These are phyloP conservation scores for Barypeithes pellucidus DNA, from an alignment of 2,888 invertebrate genomes.

Conservation along the genomic window DNA sequence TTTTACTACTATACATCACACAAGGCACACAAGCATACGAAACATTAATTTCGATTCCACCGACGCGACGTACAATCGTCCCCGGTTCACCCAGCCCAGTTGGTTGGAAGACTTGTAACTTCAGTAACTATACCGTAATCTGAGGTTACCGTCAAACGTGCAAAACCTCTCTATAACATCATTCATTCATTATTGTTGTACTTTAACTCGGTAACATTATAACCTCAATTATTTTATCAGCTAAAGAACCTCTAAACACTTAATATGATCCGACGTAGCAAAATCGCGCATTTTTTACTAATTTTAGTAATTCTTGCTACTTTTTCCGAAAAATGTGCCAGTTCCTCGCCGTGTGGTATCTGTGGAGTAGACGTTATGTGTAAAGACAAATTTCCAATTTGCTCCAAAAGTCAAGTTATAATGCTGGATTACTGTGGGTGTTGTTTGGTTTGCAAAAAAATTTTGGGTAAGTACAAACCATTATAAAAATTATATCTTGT, in stretches of 20 bases:
- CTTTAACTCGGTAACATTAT: not conserved
- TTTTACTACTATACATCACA: no score
- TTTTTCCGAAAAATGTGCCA: not conserved
- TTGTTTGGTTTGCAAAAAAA: constrained; percentile 49
- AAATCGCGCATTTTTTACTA: constrained; percentile 23
- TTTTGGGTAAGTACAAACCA: constrained; percentile 40
- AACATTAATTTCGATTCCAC: no score
- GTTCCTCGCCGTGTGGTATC: constrained; percentile 42
- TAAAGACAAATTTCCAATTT: constrained; percentile 45
- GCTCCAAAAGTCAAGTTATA: constrained; percentile 41
- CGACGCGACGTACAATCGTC: no score
- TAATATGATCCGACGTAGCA: not conserved
- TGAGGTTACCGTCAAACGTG: not conserved
- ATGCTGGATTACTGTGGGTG: constrained; percentile 49
- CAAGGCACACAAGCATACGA: no score
- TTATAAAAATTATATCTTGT: not conserved
- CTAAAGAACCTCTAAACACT: not conserved
- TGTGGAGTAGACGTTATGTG: constrained; percentile 51
- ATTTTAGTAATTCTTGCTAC: constrained; percentile 26
- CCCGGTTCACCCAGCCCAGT: no score
- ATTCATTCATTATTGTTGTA: not conserved
- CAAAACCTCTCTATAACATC: not conserved
- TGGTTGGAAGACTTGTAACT: no score
- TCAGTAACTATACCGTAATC: no score
- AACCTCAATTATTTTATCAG: constrained; percentile 17